Evolutionary conservation across 2,797 vertebrate species (phyloP).

Genomic region (Gallinago stenura): DNA sequence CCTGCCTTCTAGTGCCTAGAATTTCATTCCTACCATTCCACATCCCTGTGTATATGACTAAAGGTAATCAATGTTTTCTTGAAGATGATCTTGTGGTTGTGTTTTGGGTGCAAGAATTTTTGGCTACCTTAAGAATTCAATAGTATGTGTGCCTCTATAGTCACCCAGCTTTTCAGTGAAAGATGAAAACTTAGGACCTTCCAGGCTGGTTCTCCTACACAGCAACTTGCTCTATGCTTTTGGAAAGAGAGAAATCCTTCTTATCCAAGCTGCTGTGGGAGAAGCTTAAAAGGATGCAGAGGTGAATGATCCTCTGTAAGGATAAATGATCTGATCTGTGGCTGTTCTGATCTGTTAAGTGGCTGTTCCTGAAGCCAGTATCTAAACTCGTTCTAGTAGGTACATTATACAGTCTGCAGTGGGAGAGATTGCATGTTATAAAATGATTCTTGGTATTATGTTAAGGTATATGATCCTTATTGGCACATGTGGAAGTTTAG

Average conservation of each 20-base stretch:
- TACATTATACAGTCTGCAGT: background rate
- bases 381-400: background rate
- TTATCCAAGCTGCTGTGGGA: background rate
- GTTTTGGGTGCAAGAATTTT: background rate
- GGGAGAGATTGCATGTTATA: background rate
- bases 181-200: background rate
- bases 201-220: background rate
- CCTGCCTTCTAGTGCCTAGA: background rate
- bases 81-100: background rate
- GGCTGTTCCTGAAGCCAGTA: background rate
- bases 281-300: background rate
- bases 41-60: background rate
- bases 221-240: background rate
- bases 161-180: background rate
- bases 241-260: background rate
- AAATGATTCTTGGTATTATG: background rate
- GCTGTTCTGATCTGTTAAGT: background rate
- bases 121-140: background rate
- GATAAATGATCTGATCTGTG: no score
- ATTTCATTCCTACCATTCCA: background rate
- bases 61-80: background rate
- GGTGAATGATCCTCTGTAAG: background rate
- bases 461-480: background rate
- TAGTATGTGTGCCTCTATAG: background rate
- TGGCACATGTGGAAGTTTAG: background rate